These are phyloP conservation scores for Cecidostiba fungosa DNA, from an alignment of 2,888 invertebrate species.

Conservation along the genomic window DNA sequence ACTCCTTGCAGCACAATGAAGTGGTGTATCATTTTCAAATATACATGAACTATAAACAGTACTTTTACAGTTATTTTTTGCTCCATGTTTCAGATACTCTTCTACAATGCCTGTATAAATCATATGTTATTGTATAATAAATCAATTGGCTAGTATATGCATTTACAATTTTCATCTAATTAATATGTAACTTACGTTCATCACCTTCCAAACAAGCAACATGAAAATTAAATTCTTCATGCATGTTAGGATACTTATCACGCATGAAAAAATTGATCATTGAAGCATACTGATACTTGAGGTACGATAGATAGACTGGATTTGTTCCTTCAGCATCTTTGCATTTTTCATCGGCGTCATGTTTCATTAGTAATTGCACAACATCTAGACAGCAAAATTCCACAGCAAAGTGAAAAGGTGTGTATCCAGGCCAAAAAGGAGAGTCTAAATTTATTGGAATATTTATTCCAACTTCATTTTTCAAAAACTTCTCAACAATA, in stretches of 20 bases:
- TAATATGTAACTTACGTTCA: neutral
- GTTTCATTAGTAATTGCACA: neutral
- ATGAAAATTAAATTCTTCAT: neutral
- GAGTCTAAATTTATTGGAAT: neutral
- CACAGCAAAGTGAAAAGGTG: neutral
- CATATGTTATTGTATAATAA: neutral
- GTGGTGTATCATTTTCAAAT: neutral
- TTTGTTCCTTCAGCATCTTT: neutral
- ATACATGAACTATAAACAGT: neutral
- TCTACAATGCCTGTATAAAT: neutral
- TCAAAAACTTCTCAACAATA: neutral
- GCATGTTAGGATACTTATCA: too few relatives aligned
- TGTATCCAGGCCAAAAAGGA: conserved; percentile 15
- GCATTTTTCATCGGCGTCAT: neutral
- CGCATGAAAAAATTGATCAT: neutral
- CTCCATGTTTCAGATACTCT: neutral
- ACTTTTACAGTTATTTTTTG: neutral
- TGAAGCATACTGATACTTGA: neutral
- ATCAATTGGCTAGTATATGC: neutral
- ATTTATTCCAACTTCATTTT: neutral
- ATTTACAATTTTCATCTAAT: neutral
- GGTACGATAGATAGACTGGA: neutral
- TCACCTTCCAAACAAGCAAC: neutral
- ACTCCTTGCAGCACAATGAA: conserved; percentile 20
- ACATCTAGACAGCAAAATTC: neutral